These are phyloP conservation scores for Sylvietta virens DNA, from an alignment of 2,113 vertebrate genomes.

Conservation along the genomic window DNA sequence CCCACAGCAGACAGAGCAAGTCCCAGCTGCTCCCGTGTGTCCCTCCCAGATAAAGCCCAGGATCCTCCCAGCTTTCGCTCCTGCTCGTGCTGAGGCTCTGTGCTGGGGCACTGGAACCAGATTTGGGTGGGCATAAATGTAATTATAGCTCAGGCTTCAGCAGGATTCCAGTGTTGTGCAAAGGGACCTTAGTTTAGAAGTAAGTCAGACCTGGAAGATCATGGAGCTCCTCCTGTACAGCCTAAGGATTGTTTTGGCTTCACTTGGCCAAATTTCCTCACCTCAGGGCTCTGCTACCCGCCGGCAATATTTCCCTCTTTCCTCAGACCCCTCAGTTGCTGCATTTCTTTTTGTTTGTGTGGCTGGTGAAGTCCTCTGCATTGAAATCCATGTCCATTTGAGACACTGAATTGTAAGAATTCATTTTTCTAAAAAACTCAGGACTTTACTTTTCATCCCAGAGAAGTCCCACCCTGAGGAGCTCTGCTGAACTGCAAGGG, in stretches of 20 bases:
- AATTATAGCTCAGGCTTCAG: neutral
- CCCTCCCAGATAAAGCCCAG: neutral
- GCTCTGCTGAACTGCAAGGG: neutral
- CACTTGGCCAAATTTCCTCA: neutral
- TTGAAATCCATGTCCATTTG: neutral
- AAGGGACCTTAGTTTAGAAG: neutral
- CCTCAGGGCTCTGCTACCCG: neutral
- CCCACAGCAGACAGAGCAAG: neutral
- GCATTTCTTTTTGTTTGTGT: neutral
- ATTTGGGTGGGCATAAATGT: neutral
- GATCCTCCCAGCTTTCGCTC: neutral
- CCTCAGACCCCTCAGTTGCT: neutral
- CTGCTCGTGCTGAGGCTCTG: neutral
- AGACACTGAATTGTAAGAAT: neutral
- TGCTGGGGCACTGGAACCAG: neutral
- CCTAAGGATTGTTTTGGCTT: neutral
- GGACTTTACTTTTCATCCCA: neutral
- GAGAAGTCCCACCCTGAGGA: neutral
- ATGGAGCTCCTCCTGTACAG: neutral
- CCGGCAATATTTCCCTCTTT: neutral
- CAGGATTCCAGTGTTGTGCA: neutral
- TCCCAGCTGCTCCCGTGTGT: neutral
- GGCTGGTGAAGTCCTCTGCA: neutral
- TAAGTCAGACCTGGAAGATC: neutral
- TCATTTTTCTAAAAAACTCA: neutral